Percentiles rank a stretch among this genome's conserved stretches.
Conservation (phyloP, 2,113 vertebrate species). For the Microcebus griseorufus region DNA sequence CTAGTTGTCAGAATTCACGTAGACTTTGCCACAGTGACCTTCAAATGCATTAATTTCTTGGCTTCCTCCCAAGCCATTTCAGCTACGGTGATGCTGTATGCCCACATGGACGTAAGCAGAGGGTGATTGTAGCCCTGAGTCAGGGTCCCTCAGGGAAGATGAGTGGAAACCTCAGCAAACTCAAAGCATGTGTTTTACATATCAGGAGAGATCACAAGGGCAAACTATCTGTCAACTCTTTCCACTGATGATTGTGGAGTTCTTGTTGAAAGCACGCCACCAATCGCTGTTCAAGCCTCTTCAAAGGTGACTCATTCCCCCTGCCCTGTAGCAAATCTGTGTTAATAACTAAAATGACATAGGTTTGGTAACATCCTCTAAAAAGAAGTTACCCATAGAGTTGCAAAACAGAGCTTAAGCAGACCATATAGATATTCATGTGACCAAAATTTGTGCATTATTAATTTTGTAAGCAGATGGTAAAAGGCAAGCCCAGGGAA, state of each 20-base stretch:
- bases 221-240: conserved; percentile 41
- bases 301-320: background rate
- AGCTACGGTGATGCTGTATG: background rate
- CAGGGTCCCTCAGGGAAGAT: conserved; percentile 64
- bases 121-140: conserved; percentile 59
- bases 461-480: conserved; percentile 3
- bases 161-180: conserved; percentile 70
- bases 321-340: background rate
- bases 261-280: background rate
- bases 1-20: background rate
- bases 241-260: background rate
- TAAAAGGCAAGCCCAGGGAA: background rate
- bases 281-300: background rate
- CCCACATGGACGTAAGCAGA: conserved; percentile 66
- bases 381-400: background rate
- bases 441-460: background rate
- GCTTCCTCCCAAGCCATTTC: conserved; percentile 5
- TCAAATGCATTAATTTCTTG: background rate
- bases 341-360: background rate
- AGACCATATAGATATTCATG: background rate
- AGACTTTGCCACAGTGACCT: conserved; percentile 45
- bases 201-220: background rate
- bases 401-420: background rate
- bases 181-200: conserved; percentile 66
- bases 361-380: conserved; percentile 6